These are phyloP conservation scores for Leptopilina syphax DNA, from an alignment of 2,888 invertebrate species.

Conservation along the genomic window DNA sequence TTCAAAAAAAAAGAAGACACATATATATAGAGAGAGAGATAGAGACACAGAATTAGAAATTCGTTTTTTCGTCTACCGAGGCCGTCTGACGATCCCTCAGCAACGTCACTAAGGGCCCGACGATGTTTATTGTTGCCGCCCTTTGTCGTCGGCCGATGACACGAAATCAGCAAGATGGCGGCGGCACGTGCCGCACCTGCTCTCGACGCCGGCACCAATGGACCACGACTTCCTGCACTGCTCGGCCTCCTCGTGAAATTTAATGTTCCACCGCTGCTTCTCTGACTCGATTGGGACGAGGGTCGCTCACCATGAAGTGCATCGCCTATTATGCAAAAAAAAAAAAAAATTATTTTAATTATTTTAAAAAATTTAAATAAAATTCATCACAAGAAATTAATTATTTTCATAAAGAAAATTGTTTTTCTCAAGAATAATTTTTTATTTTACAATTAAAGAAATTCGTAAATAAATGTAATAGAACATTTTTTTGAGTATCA, in stretches of 20 bases:
- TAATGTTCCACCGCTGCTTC: slow-evolving; percentile 78
- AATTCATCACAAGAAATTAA: too few relatives aligned
- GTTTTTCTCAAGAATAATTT: too few relatives aligned
- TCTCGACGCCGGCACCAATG: slow-evolving; percentile 88
- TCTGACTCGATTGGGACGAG: slow-evolving; percentile 80
- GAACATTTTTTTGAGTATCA: too few relatives aligned
- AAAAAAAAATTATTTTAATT: too few relatives aligned
- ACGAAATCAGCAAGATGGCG: slow-evolving; percentile 96
- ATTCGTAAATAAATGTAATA: too few relatives aligned
- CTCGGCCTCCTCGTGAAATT: slow-evolving; percentile 78
- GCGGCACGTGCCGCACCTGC: slow-evolving; percentile 96
- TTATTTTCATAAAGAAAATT: too few relatives aligned
- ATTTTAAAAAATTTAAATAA: too few relatives aligned
- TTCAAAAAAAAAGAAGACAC: too few relatives aligned
- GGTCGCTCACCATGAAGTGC: slow-evolving; percentile 81
- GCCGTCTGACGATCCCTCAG: slow-evolving; percentile 76
- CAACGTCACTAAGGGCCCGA: slow-evolving; percentile 76
- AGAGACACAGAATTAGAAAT: slow-evolving; percentile 59
- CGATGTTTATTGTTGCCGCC: slow-evolving; percentile 72
- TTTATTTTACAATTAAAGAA: too few relatives aligned
- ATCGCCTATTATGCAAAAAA: slow-evolving; percentile 76
- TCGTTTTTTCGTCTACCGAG: slow-evolving; percentile 73
- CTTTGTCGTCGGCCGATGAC: slow-evolving; percentile 81
- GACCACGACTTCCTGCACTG: slow-evolving; percentile 83
- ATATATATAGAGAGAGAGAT: slow-evolving; percentile 44